Evolutionary conservation across 2,888 invertebrate species (phyloP).

Genomic region (Mimumesa dahlbomi): DNA sequence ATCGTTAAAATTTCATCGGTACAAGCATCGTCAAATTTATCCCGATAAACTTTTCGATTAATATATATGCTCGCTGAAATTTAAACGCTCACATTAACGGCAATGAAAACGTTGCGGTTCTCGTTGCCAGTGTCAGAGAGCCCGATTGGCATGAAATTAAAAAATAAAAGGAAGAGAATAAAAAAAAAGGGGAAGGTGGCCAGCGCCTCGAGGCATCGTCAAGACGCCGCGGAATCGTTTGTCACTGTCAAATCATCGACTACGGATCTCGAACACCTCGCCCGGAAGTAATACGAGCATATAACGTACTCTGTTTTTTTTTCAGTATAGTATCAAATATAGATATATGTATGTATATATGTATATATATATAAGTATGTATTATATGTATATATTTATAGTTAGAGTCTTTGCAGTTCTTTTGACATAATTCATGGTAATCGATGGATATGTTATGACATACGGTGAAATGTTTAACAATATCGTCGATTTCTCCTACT

Average conservation of each 20-base stretch:
- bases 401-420: conserved; percentile 41
- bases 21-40: background rate
- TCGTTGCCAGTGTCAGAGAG: background rate
- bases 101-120: conserved; percentile 1
- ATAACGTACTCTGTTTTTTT: conserved; percentile 32
- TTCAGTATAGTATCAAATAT: conserved; percentile 70
- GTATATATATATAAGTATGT: conserved; percentile 37
- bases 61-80: background rate
- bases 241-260: conserved; percentile 36
- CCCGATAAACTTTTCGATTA: background rate
- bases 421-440: conserved; percentile 48
- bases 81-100: background rate
- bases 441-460: conserved; percentile 62
- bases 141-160: background rate
- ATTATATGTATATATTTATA: conserved; percentile 43
- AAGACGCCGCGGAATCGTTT: conserved; percentile 12
- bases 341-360: conserved; percentile 53
- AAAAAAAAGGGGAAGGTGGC: background rate
- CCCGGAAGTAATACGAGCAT: conserved; percentile 33
- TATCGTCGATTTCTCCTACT: conserved; percentile 27
- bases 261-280: conserved; percentile 23
- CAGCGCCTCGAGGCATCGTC: conserved; percentile 19
- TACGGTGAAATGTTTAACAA: conserved; percentile 49
- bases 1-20: background rate
- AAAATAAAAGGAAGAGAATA: conserved; percentile 2